phyloP scores from a whole-genome alignment of 2,888 invertebrate species.

The Patella ulyssiponensis region DNA sequence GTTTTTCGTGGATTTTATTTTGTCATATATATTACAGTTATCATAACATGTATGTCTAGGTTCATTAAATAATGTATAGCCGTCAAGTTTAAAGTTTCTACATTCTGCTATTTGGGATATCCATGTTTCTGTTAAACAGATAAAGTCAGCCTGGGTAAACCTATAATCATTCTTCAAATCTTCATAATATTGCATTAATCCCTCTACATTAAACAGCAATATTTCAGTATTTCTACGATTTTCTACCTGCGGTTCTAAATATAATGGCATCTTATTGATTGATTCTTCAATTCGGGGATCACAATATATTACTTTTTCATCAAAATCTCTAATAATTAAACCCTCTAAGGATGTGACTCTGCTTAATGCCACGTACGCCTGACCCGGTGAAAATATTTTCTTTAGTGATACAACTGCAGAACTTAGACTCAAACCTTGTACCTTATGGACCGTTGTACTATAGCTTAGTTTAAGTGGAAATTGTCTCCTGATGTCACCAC shows the following conservation, averaged over 20 bases:
- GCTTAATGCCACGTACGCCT: conserved; percentile 35
- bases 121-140: not conserved
- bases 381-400: conserved; percentile 28
- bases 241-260: not conserved
- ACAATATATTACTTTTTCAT: conserved; percentile 27
- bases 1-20: not conserved
- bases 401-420: conserved; percentile 26
- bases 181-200: not conserved
- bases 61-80: not conserved
- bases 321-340: conserved; percentile 18
- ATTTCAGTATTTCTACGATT: not conserved
- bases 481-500: conserved; percentile 10
- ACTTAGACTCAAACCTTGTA: conserved; percentile 28
- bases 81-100: not conserved
- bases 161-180: not conserved
- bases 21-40: not conserved
- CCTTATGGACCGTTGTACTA: conserved; percentile 33
- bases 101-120: not conserved
- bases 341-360: conserved; percentile 30
- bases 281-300: conserved; percentile 21
- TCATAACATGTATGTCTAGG: not conserved
- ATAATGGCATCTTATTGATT: conserved; percentile 14
- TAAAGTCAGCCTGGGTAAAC: not conserved
- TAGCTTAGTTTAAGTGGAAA: conserved; percentile 21
- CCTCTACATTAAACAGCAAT: not conserved